phyloP scores from a whole-genome alignment of 1,140 invertebrate species.

The Papilio aristodemus region DNA sequence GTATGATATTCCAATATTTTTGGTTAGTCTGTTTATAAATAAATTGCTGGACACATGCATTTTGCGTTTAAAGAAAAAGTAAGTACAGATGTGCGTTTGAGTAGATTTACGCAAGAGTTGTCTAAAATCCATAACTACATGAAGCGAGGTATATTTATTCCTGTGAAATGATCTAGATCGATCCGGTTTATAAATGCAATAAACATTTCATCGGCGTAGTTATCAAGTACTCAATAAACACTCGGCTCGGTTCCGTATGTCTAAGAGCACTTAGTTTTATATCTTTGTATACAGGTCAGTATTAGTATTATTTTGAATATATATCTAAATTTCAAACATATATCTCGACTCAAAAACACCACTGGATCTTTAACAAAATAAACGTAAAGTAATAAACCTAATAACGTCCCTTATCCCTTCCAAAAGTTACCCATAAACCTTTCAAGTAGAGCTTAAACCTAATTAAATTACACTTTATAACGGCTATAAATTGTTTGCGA shows the following conservation, averaged over 20 bases:
- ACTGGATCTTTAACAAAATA: background rate
- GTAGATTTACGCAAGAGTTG: background rate
- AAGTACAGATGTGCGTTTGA: background rate
- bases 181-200: constrained; percentile 16
- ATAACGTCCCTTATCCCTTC: constrained; percentile 12
- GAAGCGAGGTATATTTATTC: background rate
- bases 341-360: background rate
- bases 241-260: background rate
- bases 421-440: constrained; percentile 25
- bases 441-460: constrained; percentile 13
- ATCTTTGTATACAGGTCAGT: background rate
- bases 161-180: constrained; percentile 7
- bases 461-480: constrained; percentile 27
- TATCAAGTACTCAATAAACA: constrained; percentile 27
- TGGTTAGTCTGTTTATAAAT: no score
- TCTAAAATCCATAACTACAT: background rate
- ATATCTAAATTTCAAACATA: no score
- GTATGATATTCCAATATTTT: no score
- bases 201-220: constrained; percentile 21
- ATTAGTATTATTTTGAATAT: constrained; percentile 1
- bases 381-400: background rate
- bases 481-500: constrained; percentile 21
- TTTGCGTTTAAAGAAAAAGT: no score
- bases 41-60: no score
- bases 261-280: constrained; percentile 10